Conservation (phyloP, 2,888 invertebrate genomes). For the Nesidiocoris tenuis region DNA sequence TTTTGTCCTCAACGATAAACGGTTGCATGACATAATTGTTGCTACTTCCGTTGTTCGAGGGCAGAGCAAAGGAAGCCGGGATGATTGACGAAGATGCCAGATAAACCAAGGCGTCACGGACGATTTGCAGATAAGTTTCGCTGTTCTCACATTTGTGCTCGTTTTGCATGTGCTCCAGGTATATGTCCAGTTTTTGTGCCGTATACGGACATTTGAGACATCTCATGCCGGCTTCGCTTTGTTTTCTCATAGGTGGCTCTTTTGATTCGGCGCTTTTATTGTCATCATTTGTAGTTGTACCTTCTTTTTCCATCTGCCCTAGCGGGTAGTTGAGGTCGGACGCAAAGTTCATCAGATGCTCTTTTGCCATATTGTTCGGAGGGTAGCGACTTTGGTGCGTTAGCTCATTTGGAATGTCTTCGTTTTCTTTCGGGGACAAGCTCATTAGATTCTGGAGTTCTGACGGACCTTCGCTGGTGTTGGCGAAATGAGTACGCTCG, state of each 20-base stretch:
- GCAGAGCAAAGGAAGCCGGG: conserved; percentile 67
- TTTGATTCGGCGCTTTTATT: conserved; percentile 43
- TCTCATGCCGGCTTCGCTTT: conserved; percentile 50
- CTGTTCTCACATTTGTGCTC: conserved; percentile 53
- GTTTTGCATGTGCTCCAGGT: conserved; percentile 54
- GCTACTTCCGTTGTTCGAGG: conserved; percentile 53
- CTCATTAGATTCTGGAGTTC: conserved; percentile 63
- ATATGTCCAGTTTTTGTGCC: conserved; percentile 52
- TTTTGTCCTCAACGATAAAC: conserved; percentile 75
- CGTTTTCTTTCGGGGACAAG: conserved; percentile 60
- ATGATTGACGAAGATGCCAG: conserved; percentile 60
- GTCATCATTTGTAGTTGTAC: conserved; percentile 41
- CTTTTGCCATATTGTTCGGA: conserved; percentile 52
- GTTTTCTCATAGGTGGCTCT: conserved; percentile 13
- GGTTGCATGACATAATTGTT: conserved; percentile 79
- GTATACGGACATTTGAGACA: conserved; percentile 52
- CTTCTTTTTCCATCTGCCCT: conserved; percentile 34
- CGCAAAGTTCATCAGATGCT: conserved; percentile 48
- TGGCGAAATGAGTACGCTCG: conserved; percentile 72
- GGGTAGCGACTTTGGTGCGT: not conserved
- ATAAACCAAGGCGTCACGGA: conserved; percentile 57
- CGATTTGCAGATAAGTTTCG: conserved; percentile 52
- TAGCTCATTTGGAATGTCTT: conserved; percentile 54
- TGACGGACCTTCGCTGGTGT: conserved; percentile 44
- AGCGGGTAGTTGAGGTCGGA: conserved; percentile 25